Conservation (phyloP, 1,140 invertebrate genomes). For the Drosophila gunungcola region DNA sequence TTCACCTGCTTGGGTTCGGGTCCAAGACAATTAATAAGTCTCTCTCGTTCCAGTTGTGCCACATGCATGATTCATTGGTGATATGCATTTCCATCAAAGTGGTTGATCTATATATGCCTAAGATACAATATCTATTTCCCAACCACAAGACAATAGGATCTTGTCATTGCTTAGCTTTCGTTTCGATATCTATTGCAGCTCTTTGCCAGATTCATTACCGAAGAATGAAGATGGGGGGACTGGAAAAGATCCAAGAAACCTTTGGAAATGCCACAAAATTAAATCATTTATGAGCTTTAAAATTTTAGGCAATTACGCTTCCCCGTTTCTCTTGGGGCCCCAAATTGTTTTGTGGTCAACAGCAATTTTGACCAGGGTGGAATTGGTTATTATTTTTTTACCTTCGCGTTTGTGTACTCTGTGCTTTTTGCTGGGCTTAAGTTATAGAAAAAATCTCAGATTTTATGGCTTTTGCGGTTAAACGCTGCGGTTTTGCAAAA, state of each 20-base stretch:
- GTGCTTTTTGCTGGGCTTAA: not conserved
- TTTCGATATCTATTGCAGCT: conserved; percentile 31
- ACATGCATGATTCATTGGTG: conserved; percentile 9
- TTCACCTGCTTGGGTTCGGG: conserved; percentile 24
- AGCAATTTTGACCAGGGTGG: conserved; percentile 47
- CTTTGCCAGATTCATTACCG: conserved; percentile 28
- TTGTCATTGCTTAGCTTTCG: conserved; percentile 23
- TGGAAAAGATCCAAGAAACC: not conserved
- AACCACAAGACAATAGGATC: conserved; percentile 33
- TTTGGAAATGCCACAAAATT: conserved; percentile 36
- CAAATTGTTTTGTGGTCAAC: conserved; percentile 73
- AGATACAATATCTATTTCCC: conserved; percentile 18
- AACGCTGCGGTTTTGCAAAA: conserved; percentile 49
- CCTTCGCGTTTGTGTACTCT: not conserved
- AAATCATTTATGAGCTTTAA: conserved; percentile 51
- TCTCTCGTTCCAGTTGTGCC: conserved; percentile 1
- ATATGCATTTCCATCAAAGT: conserved; percentile 17
- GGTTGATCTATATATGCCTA: conserved; percentile 7
- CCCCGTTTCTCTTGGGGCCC: conserved; percentile 10
- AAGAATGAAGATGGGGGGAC: not conserved
- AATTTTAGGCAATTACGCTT: conserved; percentile 40
- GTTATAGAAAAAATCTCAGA: conserved; percentile 58
- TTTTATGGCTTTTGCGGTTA: conserved; percentile 75
- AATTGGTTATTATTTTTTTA: conserved; percentile 44
- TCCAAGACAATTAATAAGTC: not conserved